These are phyloP conservation scores for Hemiprocne comata DNA, from an alignment of 2,113 vertebrate species.

Conservation along the genomic window DNA sequence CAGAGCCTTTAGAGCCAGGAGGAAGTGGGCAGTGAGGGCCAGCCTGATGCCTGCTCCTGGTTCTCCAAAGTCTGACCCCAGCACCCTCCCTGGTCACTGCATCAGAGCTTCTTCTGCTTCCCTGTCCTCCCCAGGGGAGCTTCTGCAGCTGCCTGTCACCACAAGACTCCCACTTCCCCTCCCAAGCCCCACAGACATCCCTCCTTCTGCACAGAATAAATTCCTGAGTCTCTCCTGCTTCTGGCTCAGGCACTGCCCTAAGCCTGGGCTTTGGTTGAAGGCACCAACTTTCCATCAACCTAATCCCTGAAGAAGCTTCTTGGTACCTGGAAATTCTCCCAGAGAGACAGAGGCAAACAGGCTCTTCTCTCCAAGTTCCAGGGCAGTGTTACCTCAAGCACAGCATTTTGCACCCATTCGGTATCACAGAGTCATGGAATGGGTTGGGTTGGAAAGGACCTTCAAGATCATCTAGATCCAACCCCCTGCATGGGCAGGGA, in stretches of 20 bases:
- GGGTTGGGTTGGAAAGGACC: too few relatives aligned
- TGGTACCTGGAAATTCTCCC: neutral
- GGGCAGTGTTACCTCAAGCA: neutral
- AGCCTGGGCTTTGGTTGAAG: neutral
- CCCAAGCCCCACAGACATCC: neutral
- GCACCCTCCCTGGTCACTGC: accelerated
- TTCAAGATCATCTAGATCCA: too few relatives aligned
- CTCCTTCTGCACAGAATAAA: neutral
- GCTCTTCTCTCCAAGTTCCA: neutral
- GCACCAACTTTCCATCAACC: neutral
- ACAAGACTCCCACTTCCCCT: neutral
- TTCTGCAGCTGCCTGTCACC: neutral
- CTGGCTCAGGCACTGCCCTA: neutral
- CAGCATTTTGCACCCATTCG: neutral
- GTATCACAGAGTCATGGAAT: too few relatives aligned
- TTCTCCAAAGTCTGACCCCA: neutral
- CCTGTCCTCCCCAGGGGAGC: neutral
- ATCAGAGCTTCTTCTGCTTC: neutral
- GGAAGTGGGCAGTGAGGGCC: neutral
- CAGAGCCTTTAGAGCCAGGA: neutral
- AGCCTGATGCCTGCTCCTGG: neutral
- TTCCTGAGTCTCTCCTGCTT: neutral
- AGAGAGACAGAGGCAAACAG: neutral
- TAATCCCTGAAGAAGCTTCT: neutral
- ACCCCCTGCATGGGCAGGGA: too few relatives aligned